These are phyloP conservation scores for Epistrophella euchroma DNA, from an alignment of 2,888 invertebrate genomes.

Conservation along the genomic window DNA sequence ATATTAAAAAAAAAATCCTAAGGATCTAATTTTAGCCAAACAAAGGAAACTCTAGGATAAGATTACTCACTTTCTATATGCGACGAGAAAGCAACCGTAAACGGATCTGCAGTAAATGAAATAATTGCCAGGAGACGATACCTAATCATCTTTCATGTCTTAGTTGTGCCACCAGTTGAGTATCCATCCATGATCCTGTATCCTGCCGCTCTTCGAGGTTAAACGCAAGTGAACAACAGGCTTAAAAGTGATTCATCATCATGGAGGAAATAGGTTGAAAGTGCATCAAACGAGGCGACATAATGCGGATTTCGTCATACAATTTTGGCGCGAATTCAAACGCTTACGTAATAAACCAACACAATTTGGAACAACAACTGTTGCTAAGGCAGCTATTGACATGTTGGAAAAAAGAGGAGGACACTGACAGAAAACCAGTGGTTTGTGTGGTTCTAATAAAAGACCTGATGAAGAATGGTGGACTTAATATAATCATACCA, in stretches of 20 bases:
- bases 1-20: slow-evolving; percentile 29
- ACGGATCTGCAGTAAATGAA: slow-evolving; percentile 53
- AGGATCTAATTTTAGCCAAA: slow-evolving; percentile 58
- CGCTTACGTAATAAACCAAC: slow-evolving; percentile 35
- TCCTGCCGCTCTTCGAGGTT: slow-evolving; percentile 46
- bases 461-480: background rate
- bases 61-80: slow-evolving; percentile 59
- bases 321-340: slow-evolving; percentile 65
- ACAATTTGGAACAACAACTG: slow-evolving; percentile 16
- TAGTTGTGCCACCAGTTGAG: slow-evolving; percentile 49
- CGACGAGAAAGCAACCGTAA: slow-evolving; percentile 61
- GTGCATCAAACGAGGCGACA: slow-evolving; percentile 69
- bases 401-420: background rate
- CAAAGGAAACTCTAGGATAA: slow-evolving; percentile 46
- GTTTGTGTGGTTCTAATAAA: slow-evolving; percentile 18
- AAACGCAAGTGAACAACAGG: slow-evolving; percentile 63
- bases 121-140: slow-evolving; percentile 71
- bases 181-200: slow-evolving; percentile 4
- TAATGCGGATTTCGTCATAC: slow-evolving; percentile 46
- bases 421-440: background rate
- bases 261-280: background rate
- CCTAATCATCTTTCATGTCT: slow-evolving; percentile 59
- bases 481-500: background rate
- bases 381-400: background rate
- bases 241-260: slow-evolving; percentile 7